Evolutionary conservation across 2,888 invertebrate species (phyloP).

Genomic region (Pherbina coryleti): DNA sequence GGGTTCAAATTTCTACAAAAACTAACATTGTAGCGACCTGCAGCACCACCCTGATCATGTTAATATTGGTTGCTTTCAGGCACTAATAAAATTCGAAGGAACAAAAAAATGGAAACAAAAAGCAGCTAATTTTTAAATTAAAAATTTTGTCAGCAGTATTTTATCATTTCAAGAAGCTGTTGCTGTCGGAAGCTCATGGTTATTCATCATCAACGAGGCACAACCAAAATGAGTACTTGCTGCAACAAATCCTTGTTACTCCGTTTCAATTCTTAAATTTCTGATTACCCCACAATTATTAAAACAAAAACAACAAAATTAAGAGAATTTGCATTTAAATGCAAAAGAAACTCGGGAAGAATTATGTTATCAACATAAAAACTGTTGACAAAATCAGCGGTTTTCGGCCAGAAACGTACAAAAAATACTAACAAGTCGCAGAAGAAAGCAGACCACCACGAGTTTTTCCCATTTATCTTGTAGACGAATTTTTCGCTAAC

Average conservation of each 20-base stretch:
- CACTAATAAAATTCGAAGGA: too few relatives aligned
- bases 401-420: constrained; percentile 45
- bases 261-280: neutral
- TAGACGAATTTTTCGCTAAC: neutral
- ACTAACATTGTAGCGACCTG: too few relatives aligned
- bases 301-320: constrained; percentile 66
- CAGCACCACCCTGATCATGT: too few relatives aligned
- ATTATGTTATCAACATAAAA: constrained; percentile 41
- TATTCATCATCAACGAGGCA: constrained; percentile 30
- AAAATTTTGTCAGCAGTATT: constrained; percentile 4
- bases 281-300: constrained; percentile 45
- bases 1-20: neutral
- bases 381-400: constrained; percentile 67
- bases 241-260: neutral
- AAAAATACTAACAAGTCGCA: constrained; percentile 8
- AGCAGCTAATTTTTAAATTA: constrained; percentile 21
- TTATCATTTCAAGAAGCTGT: constrained; percentile 7
- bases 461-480: constrained; percentile 64
- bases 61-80: too few relatives aligned
- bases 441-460: constrained; percentile 61
- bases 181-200: constrained; percentile 7
- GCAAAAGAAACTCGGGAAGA: constrained; percentile 48
- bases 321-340: constrained; percentile 68
- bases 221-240: neutral
- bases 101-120: neutral